Percentiles rank a stretch among this genome's conserved stretches.
These are phyloP conservation scores for Drosophila macrospina DNA, from an alignment of 2,888 invertebrate genomes.

Conservation along the genomic window DNA sequence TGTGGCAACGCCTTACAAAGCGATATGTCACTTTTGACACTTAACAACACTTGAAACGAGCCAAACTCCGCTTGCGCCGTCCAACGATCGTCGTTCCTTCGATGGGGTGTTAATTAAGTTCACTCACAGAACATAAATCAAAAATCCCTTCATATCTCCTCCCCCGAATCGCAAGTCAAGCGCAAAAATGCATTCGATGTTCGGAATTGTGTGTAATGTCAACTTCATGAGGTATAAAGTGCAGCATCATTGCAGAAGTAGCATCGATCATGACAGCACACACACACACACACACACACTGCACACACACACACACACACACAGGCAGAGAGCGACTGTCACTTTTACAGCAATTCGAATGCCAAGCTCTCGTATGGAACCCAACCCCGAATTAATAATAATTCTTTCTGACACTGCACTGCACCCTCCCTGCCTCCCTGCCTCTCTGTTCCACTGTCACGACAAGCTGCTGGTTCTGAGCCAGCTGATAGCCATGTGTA, in stretches of 20 bases:
- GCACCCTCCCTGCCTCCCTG: slow-evolving; percentile 21
- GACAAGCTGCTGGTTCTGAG: slow-evolving; percentile 9
- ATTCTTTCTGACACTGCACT: slow-evolving; percentile 54
- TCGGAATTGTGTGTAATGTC: slow-evolving; percentile 36
- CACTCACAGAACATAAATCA: slow-evolving; percentile 65
- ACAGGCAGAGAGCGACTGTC: slow-evolving; percentile 36
- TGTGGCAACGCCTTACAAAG: slow-evolving; percentile 57
- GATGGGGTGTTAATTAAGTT: slow-evolving; percentile 67
- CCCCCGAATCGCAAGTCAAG: slow-evolving; percentile 44
- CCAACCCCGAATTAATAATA: slow-evolving; percentile 61
- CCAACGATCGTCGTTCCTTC: slow-evolving; percentile 28
- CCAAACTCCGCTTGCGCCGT: neutral
- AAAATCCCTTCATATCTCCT: slow-evolving; percentile 47
- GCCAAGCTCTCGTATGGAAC: slow-evolving; percentile 47
- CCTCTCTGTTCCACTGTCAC: neutral
- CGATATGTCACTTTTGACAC: slow-evolving; percentile 77
- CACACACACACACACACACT: neutral
- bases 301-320: too few species aligned
- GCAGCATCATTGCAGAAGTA: slow-evolving; percentile 60
- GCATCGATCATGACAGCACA: slow-evolving; percentile 65
- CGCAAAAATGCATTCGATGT: slow-evolving; percentile 57
- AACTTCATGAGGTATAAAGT: slow-evolving; percentile 50
- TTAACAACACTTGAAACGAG: slow-evolving; percentile 57
- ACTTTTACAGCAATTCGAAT: slow-evolving; percentile 63
- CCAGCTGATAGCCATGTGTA: slow-evolving; percentile 60